Percentiles rank a stretch among this genome's conserved stretches.
These are phyloP conservation scores for Tetranychus cinnabarinus DNA, from an alignment of 1,140 invertebrate species.

Conservation along the genomic window DNA sequence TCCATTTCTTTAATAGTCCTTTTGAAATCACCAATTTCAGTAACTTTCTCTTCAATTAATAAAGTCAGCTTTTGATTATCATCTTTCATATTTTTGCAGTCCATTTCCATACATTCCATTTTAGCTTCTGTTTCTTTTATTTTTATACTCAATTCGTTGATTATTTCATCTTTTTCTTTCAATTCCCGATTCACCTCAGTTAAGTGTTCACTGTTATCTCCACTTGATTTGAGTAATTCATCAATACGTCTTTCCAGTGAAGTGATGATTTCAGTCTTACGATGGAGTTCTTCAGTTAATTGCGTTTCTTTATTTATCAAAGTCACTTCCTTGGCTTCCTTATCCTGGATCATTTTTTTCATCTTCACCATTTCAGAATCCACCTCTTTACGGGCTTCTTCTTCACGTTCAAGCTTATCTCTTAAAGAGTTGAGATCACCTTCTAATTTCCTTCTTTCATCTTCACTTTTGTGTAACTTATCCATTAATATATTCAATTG, in stretches of 20 bases:
- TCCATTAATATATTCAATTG: not conserved
- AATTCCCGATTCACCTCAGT: constrained; percentile 7
- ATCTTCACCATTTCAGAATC: not conserved
- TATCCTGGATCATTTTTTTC: not conserved
- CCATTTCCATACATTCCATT: not conserved
- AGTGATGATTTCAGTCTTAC: not conserved
- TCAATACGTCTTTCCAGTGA: constrained; percentile 4
- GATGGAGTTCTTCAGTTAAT: constrained; percentile 5
- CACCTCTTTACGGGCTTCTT: not conserved
- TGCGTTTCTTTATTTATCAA: not conserved
- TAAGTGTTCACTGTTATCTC: constrained; percentile 3
- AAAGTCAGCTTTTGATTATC: not conserved
- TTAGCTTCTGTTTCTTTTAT: not conserved
- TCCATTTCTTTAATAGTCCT: not conserved
- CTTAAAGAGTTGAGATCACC: not conserved
- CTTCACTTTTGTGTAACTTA: not conserved
- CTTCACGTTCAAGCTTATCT: not conserved
- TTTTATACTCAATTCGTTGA: not conserved
- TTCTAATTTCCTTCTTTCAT: not conserved
- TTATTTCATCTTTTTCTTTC: constrained; percentile 1
- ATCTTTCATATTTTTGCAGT: not conserved
- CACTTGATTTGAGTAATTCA: constrained; percentile 7
- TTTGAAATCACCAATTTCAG: not conserved
- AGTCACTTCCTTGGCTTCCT: not conserved
- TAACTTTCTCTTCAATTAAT: not conserved